phyloP scores from a whole-genome alignment of 2,888 invertebrate genomes.

The Allacma fusca region DNA sequence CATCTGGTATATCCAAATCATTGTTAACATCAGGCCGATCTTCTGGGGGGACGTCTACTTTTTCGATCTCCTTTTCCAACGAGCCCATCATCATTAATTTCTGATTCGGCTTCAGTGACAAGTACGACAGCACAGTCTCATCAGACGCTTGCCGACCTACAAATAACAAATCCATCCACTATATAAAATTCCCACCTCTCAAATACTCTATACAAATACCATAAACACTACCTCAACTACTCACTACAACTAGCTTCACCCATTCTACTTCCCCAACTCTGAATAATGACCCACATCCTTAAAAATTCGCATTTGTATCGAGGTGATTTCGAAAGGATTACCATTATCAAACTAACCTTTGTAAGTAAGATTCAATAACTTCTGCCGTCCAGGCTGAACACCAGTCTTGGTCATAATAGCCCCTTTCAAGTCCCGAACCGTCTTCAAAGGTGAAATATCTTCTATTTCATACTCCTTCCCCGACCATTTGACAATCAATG shows the following conservation, averaged over 20 bases:
- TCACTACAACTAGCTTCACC: no score
- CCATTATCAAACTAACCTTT: no score
- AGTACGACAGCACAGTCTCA: constrained; percentile 75
- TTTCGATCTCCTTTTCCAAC: constrained; percentile 87
- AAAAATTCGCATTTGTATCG: no score
- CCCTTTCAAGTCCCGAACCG: constrained; percentile 79
- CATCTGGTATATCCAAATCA: constrained; percentile 58
- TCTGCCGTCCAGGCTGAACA: constrained; percentile 91
- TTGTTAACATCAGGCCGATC: constrained; percentile 58
- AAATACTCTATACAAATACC: no score
- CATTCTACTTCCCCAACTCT: no score
- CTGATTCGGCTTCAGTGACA: constrained; percentile 84
- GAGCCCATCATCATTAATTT: constrained; percentile 99
- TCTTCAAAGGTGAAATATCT: constrained; percentile 79
- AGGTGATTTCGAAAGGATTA: no score
- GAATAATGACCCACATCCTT: no score
- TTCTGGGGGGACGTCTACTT: constrained; percentile 80
- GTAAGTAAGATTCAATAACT: constrained; percentile 88
- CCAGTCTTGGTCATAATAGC: constrained; percentile 87
- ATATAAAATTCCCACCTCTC: no score
- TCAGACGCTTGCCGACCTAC: constrained; percentile 85
- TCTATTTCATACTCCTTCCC: constrained; percentile 85
- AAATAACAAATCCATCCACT: no score
- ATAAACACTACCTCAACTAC: no score
- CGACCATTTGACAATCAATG: constrained; percentile 87